Percentiles rank a stretch among this genome's conserved stretches.
These are phyloP conservation scores for Momotus momota DNA, from an alignment of 2,797 vertebrate species.

Conservation along the genomic window DNA sequence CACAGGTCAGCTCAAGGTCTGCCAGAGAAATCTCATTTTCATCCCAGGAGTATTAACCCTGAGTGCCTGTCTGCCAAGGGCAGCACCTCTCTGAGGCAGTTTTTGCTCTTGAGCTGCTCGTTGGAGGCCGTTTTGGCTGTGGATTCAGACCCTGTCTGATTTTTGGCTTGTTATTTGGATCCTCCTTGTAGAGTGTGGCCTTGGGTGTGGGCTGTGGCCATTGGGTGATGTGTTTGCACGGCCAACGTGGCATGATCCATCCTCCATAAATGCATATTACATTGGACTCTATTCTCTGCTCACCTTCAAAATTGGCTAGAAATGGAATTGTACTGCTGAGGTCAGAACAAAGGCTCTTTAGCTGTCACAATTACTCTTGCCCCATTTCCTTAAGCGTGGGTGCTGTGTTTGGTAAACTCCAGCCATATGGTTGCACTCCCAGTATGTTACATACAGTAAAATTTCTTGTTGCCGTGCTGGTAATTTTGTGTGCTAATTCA, in stretches of 20 bases:
- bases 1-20: not conserved
- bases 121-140: not conserved
- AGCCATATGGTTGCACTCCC: constrained; percentile 51
- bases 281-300: not conserved
- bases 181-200: not conserved
- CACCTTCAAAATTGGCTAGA: not conserved
- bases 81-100: not conserved
- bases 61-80: not conserved
- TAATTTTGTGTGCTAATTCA: constrained; percentile 16
- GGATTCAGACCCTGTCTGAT: not conserved
- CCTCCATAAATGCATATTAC: not conserved
- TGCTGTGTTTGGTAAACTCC: constrained; percentile 57
- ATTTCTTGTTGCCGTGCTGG: not conserved
- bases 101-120: not conserved
- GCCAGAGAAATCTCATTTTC: not conserved
- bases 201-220: not conserved
- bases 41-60: not conserved
- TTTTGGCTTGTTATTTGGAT: not conserved
- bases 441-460: not conserved
- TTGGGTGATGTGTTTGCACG: not conserved
- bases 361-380: not conserved
- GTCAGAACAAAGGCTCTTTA: not conserved
- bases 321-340: not conserved
- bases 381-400: constrained; percentile 36
- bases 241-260: not conserved